These are phyloP conservation scores for Cotesia vestalis DNA, from an alignment of 1,140 invertebrate genomes.

Conservation along the genomic window DNA sequence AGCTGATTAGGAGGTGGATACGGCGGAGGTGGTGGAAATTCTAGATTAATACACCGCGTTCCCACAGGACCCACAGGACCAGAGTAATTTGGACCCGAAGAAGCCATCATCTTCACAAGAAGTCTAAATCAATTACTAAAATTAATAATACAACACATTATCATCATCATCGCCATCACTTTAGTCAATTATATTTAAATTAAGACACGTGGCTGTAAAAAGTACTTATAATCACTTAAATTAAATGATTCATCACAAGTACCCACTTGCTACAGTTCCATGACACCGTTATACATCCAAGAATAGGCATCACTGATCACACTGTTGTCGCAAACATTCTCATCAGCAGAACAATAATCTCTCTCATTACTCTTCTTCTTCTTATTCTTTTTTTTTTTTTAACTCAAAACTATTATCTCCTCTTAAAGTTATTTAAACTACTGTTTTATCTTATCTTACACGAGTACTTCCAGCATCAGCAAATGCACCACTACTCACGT, in stretches of 20 bases:
- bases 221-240: no score
- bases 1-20: conserved; percentile 62
- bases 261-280: no score
- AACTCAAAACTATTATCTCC: no score
- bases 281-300: no score
- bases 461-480: no score
- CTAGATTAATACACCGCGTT: conserved; percentile 61
- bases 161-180: no score
- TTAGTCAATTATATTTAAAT: no score
- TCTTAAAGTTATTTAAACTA: conserved; percentile 1
- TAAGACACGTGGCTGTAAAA: no score
- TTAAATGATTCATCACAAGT: no score
- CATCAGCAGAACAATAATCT: conserved; percentile 1
- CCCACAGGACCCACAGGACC: conserved; percentile 41
- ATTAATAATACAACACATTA: no score
- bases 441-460: neutral
- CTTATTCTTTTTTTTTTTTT: neutral
- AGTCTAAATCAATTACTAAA: neutral
- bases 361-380: conserved; percentile 5
- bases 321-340: conserved; percentile 9
- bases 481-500: neutral
- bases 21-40: conserved; percentile 68
- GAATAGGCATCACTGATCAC: conserved; percentile 5
- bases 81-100: conserved; percentile 46
- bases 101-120: neutral